Evolutionary conservation across 2,797 vertebrate genomes (phyloP).

Genomic region (Melanotaenia trifasciata): DNA sequence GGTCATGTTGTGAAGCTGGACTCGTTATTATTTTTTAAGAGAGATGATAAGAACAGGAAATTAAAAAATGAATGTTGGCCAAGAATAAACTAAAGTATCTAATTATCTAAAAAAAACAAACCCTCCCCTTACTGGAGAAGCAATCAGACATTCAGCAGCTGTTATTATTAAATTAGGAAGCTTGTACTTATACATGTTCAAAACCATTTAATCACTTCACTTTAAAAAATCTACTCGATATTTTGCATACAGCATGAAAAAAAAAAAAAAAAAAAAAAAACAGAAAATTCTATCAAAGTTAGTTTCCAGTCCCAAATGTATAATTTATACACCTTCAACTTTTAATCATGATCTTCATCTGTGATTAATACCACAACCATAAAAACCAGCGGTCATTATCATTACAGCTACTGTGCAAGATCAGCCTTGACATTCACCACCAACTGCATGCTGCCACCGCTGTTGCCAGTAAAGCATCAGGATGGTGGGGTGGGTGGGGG

Average conservation of each 20-base stretch:
- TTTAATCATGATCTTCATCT: conserved; percentile 67
- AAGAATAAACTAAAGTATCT: conserved; percentile 5
- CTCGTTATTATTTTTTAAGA: too few species aligned
- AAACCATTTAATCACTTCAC: conserved; percentile 56
- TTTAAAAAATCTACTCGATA: conserved; percentile 29
- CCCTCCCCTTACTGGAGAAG: conserved; percentile 12
- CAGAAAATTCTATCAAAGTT: conserved; percentile 52
- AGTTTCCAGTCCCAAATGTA: conserved; percentile 40
- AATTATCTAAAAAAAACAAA: background rate
- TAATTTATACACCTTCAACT: conserved; percentile 62
- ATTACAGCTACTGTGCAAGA: conserved; percentile 39
- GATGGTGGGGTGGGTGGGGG: conserved; percentile 24
- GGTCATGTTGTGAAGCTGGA: too few species aligned
- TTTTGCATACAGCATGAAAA: conserved; percentile 33
- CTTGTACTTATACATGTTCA: conserved; percentile 54
- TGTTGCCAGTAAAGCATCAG: conserved; percentile 46
- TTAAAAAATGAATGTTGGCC: background rate
- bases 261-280: conserved; percentile 4
- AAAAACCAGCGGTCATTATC: conserved; percentile 60
- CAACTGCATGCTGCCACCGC: conserved; percentile 27
- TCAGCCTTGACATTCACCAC: conserved; percentile 55
- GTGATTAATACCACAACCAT: conserved; percentile 62
- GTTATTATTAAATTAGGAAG: conserved; percentile 55
- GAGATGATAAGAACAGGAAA: background rate
- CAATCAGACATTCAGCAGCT: conserved; percentile 48